These are phyloP conservation scores for Lepus townsendii DNA, from an alignment of 2,797 vertebrate species.

Conservation along the genomic window DNA sequence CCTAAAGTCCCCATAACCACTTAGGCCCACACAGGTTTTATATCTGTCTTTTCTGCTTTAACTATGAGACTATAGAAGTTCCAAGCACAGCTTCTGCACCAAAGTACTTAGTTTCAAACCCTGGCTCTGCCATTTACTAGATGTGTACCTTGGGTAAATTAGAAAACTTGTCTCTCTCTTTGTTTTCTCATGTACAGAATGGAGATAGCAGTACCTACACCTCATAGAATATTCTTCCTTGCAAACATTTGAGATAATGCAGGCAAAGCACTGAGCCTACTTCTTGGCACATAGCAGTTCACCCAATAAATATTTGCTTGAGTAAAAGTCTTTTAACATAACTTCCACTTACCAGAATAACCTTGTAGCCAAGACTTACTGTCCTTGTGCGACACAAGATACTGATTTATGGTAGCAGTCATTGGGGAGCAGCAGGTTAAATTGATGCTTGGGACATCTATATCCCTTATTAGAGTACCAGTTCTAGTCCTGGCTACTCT, in stretches of 20 bases:
- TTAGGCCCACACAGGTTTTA: not conserved
- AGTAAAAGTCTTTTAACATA: not conserved
- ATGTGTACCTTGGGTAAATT: not conserved
- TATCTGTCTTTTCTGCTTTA: not conserved
- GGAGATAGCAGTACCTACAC: not conserved
- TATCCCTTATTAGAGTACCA: too few species aligned
- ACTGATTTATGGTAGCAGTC: not conserved
- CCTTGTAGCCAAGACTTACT: not conserved
- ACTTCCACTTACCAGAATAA: not conserved
- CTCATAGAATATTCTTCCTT: not conserved
- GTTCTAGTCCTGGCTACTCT: too few species aligned
- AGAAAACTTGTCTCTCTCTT: not conserved
- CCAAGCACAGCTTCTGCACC: not conserved
- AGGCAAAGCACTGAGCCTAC: not conserved
- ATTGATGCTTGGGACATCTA: too few species aligned
- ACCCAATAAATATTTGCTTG: not conserved
- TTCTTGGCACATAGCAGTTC: not conserved
- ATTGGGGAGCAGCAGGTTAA: too few species aligned
- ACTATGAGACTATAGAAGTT: not conserved
- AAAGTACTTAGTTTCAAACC: constrained; percentile 29
- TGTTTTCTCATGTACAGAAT: constrained; percentile 47
- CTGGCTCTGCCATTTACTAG: not conserved
- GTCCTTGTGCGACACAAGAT: not conserved
- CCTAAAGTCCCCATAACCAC: not conserved
- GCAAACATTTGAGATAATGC: not conserved